Percentiles rank a stretch among this genome's conserved stretches.
These are phyloP conservation scores for Syritta pipiens DNA, from an alignment of 2,888 invertebrate species.

Conservation along the genomic window DNA sequence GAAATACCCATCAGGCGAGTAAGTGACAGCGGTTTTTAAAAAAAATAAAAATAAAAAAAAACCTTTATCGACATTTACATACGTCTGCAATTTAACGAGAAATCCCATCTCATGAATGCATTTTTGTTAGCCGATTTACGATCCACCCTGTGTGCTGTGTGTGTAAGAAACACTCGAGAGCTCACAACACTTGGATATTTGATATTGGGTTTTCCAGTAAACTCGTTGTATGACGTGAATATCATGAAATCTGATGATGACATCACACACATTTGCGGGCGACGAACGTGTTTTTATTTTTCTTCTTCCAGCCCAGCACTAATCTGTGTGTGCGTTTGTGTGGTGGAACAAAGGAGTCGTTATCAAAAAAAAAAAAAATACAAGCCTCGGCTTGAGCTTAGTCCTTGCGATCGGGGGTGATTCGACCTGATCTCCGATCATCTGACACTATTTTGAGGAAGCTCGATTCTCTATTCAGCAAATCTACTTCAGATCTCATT, in stretches of 20 bases:
- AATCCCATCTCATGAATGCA: constrained; percentile 20
- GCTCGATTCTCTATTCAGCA: too few species aligned
- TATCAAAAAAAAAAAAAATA: not conserved
- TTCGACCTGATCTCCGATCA: too few species aligned
- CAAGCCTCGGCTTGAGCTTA: not conserved
- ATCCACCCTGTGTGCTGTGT: not conserved
- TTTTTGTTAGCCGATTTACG: not conserved
- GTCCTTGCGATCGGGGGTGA: too few species aligned
- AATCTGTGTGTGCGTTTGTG: too few species aligned
- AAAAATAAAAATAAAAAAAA: too few species aligned
- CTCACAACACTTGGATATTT: constrained; percentile 56
- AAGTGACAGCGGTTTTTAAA: too few species aligned
- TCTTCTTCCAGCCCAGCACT: not conserved
- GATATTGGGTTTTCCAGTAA: constrained; percentile 66
- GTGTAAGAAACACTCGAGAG: constrained; percentile 40
- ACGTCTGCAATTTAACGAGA: not conserved
- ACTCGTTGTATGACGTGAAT: constrained; percentile 60
- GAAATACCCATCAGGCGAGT: too few species aligned
- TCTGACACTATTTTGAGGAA: too few species aligned
- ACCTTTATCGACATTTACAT: too few species aligned
- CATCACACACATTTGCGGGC: constrained; percentile 63
- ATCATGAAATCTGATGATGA: constrained; percentile 66
- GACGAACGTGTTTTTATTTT: constrained; percentile 41
- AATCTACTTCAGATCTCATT: too few species aligned
- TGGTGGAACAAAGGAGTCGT: constrained; percentile 50